Evolutionary conservation across 2,797 vertebrate genomes (phyloP).

Genomic region (Acipenser oxyrinchus): DNA sequence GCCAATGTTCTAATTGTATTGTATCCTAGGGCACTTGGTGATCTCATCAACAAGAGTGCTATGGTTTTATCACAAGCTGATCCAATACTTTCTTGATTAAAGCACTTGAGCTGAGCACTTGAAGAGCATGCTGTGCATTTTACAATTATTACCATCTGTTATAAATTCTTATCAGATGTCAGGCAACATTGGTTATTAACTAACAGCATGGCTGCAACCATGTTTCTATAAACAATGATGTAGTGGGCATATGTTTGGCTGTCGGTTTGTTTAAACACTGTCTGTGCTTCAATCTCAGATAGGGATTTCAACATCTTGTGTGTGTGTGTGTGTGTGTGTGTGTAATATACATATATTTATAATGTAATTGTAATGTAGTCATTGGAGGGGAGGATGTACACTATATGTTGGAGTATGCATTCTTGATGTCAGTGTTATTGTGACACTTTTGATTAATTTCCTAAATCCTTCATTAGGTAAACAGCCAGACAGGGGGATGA

Average conservation of each 20-base stretch:
- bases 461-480: no score
- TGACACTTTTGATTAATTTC: no score
- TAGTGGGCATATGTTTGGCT: conserved; percentile 16
- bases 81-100: conserved; percentile 44
- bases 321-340: neutral
- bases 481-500: no score
- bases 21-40: conserved; percentile 29
- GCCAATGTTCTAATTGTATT: conserved; percentile 25
- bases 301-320: neutral
- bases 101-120: conserved; percentile 41
- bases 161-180: conserved; percentile 56
- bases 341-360: no score
- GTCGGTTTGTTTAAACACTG: neutral
- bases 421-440: no score
- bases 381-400: no score
- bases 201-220: conserved; percentile 35
- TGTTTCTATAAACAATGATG: conserved; percentile 33
- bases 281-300: neutral
- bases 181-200: conserved; percentile 36
- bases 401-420: no score
- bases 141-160: conserved; percentile 52
- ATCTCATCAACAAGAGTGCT: conserved; percentile 44
- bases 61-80: conserved; percentile 49
- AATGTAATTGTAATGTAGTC: no score
- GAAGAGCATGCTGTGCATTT: conserved; percentile 44